Percentiles rank a stretch among this genome's conserved stretches.
These are phyloP conservation scores for Tenthredo livida DNA, from an alignment of 2,888 invertebrate genomes.

Conservation along the genomic window DNA sequence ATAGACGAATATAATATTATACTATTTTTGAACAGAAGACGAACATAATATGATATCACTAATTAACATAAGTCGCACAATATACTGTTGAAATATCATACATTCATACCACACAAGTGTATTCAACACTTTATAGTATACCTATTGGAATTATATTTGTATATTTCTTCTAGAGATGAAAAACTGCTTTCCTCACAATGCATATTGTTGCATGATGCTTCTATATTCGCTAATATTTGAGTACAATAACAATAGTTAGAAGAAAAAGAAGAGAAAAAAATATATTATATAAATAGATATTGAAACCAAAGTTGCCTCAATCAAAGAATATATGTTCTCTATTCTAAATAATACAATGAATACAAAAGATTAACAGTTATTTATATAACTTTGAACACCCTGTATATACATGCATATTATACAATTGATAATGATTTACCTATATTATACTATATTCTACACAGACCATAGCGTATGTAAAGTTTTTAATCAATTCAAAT, in stretches of 20 bases:
- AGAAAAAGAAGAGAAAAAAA: background rate
- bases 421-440: background rate
- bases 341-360: slow-evolving; percentile 36
- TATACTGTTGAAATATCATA: slow-evolving; percentile 7
- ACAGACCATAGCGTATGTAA: background rate
- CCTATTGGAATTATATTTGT: background rate
- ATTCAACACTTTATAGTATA: slow-evolving; percentile 1
- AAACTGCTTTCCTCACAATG: background rate
- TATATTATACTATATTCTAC: background rate
- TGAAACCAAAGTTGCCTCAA: slow-evolving; percentile 47
- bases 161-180: slow-evolving; percentile 10
- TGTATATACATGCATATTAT: slow-evolving; percentile 32
- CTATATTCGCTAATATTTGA: background rate
- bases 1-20: background rate
- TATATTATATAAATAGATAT: slow-evolving; percentile 21
- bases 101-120: slow-evolving; percentile 1
- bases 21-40: slow-evolving; percentile 19
- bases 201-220: slow-evolving; percentile 14
- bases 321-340: slow-evolving; percentile 25
- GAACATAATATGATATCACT: slow-evolving; percentile 1
- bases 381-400: slow-evolving; percentile 35
- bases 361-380: slow-evolving; percentile 9
- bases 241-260: slow-evolving; percentile 7
- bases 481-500: background rate
- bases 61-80: slow-evolving; percentile 34